These are phyloP conservation scores for Nebria salina DNA, from an alignment of 2,888 invertebrate species.

Conservation along the genomic window DNA sequence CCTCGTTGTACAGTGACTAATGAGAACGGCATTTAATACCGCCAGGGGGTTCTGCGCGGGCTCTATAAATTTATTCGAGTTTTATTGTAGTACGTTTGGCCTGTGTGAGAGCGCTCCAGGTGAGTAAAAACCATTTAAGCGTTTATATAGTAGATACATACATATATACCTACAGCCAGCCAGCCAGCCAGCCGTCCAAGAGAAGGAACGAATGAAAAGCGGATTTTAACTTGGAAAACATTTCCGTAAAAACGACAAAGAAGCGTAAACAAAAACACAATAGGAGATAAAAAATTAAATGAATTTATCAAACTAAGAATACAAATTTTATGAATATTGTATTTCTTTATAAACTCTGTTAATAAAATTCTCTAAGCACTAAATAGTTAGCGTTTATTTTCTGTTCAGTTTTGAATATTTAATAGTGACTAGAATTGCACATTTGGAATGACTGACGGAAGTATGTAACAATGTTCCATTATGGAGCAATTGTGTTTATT, in stretches of 20 bases:
- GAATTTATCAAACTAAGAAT: not conserved
- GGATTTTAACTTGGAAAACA: not conserved
- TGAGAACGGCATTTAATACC: not conserved
- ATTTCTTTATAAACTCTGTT: not conserved
- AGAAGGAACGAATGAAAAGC: not conserved
- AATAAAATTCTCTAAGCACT: too few relatives aligned
- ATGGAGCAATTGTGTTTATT: not conserved
- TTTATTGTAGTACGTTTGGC: conserved; percentile 4
- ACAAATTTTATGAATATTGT: not conserved
- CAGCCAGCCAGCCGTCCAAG: not conserved
- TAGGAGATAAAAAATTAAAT: not conserved
- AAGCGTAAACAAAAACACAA: not conserved
- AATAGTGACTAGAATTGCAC: not conserved
- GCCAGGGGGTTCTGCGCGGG: not conserved
- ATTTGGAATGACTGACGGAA: not conserved
- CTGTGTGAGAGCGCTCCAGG: conserved; percentile 30
- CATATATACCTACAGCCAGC: not conserved
- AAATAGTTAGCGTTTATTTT: too few relatives aligned
- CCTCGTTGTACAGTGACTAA: not conserved
- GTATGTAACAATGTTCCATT: not conserved
- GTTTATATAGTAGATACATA: not conserved
- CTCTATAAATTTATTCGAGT: not conserved
- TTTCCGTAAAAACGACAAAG: not conserved
- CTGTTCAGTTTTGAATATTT: too few relatives aligned
- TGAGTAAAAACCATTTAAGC: not conserved